Evolutionary conservation across 2,113 vertebrate genomes (phyloP).

Genomic region (Nycticorax nycticorax): DNA sequence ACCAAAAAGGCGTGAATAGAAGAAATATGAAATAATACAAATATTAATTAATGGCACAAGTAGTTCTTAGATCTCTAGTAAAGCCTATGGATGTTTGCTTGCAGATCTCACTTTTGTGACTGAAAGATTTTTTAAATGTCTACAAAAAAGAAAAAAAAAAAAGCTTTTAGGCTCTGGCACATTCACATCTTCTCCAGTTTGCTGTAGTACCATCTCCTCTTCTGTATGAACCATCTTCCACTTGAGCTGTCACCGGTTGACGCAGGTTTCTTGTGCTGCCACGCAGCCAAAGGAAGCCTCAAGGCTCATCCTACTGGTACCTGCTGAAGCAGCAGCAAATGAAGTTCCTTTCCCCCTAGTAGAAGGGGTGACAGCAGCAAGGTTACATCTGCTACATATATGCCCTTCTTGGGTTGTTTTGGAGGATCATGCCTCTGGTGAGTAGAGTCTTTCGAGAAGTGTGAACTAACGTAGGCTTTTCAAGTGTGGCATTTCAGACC

Average conservation of each 20-base stretch:
- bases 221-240: neutral
- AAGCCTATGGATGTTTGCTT: neutral
- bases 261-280: neutral
- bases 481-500: neutral
- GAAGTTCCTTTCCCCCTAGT: neutral
- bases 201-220: neutral
- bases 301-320: neutral
- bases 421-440: neutral
- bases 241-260: neutral
- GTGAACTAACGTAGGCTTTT: neutral
- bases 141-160: neutral
- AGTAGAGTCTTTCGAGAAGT: neutral
- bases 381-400: neutral
- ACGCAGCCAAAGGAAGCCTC: neutral
- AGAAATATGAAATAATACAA: neutral
- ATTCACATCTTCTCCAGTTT: neutral
- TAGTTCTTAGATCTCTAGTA: neutral
- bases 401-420: neutral
- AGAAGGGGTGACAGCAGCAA: neutral
- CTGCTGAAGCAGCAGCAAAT: neutral
- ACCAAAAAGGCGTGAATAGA: neutral
- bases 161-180: neutral
- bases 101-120: neutral
- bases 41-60: neutral
- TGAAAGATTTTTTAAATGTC: neutral